Evolutionary conservation across 2,113 vertebrate genomes (phyloP), one percentile per base, ranked within the genome.

Genomic region (Poeciliopsis turrubarensis): DNA sequence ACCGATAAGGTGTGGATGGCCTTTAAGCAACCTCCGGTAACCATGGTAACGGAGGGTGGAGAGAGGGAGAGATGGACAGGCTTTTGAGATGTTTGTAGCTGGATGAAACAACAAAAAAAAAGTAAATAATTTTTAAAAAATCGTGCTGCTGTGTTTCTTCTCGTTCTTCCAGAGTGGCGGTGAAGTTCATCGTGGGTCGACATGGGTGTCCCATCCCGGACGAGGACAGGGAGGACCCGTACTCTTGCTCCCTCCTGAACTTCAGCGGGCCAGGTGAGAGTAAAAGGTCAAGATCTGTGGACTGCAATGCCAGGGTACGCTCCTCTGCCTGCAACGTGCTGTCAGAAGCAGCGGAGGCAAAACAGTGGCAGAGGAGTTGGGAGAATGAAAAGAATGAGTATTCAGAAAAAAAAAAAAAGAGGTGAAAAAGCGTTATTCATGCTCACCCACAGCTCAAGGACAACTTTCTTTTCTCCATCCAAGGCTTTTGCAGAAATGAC

Each of bases 111-210:
- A 72, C 62, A 13, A 4, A 39, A 29, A 29, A 4, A 31, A 31
- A 31, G 30, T 31, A 3, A 31, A 31, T 31, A 31, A 31, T 31
- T 31, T 4, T 4, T 31, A 31, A 37, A 37, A 37, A 37, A 37
- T 37, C 61, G 75, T 30, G 32, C 29, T 22, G 32, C 31, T 0
- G 9, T 86, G 41, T 69, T 37, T 67, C 22, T 47, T 17, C 22
- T 75, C 78, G 39, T 84, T 54, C 37, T 91, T 82, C 92, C 93
- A 98, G 97, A 86, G 96, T 98, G 90, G 95, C 96, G 92, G 96
- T 98, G 90, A 98, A 96, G 94, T 99, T 99, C 89, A 98, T 99
- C 73, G 94, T 99, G 86, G 98, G 98, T 70, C 90, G 95, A 7
- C 93, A 79, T 89, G 97, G 97, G 70, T 99, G 98, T 88, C 88